Conservation (phyloP, 2,113 vertebrate genomes). For the Hemiprocne comata region DNA sequence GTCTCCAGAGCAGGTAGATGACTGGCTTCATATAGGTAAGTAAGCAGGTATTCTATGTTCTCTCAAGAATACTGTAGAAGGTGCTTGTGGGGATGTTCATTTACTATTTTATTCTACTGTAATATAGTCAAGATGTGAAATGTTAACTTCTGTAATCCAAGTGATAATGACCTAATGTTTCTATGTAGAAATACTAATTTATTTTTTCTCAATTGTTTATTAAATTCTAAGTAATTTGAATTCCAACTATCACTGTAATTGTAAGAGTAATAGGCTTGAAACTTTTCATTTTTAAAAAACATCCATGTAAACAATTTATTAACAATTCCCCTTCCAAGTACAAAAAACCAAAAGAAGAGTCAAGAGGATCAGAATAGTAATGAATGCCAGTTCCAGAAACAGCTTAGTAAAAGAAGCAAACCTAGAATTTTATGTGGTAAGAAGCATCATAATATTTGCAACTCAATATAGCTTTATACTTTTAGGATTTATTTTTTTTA, state of each 20-base stretch:
- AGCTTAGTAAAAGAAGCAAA: background rate
- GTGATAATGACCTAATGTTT: background rate
- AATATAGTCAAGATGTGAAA: background rate
- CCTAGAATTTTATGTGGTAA: background rate
- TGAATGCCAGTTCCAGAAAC: background rate
- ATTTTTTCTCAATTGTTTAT: background rate
- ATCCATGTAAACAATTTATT: background rate
- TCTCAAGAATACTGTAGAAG: background rate
- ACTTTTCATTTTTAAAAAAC: background rate
- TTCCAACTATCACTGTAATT: background rate
- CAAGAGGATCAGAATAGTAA: background rate
- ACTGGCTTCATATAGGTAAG: background rate
- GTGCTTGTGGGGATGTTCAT: background rate
- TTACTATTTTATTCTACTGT: background rate
- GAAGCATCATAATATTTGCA: background rate
- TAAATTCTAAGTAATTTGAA: background rate
- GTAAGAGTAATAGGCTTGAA: background rate
- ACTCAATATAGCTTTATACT: background rate
- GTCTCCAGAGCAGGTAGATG: background rate
- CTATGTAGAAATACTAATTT: background rate
- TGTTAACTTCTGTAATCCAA: background rate
- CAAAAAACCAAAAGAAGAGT: background rate
- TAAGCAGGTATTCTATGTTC: background rate
- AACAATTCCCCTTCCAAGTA: background rate
- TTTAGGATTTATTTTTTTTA: fast-evolving